Base-by-base conservation (phyloP, 1,140 invertebrate species). In the Saccostrea glomerata region DNA sequence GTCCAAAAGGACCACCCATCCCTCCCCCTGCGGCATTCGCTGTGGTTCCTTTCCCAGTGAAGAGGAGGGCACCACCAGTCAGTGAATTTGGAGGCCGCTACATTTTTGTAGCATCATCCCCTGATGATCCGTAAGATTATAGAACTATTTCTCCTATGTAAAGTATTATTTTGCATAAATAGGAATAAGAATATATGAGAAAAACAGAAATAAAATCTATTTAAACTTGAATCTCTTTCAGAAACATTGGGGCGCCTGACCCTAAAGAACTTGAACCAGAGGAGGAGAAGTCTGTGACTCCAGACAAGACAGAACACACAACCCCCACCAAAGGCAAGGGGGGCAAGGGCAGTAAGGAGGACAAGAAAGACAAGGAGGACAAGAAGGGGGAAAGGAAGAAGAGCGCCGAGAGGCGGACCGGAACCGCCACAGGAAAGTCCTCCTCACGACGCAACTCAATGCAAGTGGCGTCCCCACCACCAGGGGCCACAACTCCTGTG, bases 11-110 rank as follows among this genome's bases (percentile, higher is more conserved):
- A n/a, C 95, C 95, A 17, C 95, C 95, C 0, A 93, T 95, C 6
- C 95, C 95, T 55, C 94, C 94, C 13, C 91, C 93, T 85, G 94
- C 94, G 17, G 83, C 88, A 20, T 95, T 95, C 90, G 91, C 91
- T 90, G 94, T 95, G 23, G 92, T 95, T 4, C 94, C 94, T 15
- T 95, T 94, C 91, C 95, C 95, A 60, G 93, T 94, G 0, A 95
- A 95, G 86, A 92, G 95, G 83, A 89, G 92, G 86, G 91, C 93
- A 2, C 94, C 95, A 54, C 91, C 92, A 85, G 87, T 92, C 36
- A 88, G 90, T 73, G 92, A 94, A 87, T 90, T 92, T 88, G 92
- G 91, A 60, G 93, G 93, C 17, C 92, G 94, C 86, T 95, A 95
- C 87, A 83, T 92, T 7, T 95, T 95, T 91, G 91, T 95, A 20